Percentiles rank a stretch among this genome's conserved stretches.
phyloP scores from a whole-genome alignment of 2,113 vertebrate genomes.

The Ursus arctos region DNA sequence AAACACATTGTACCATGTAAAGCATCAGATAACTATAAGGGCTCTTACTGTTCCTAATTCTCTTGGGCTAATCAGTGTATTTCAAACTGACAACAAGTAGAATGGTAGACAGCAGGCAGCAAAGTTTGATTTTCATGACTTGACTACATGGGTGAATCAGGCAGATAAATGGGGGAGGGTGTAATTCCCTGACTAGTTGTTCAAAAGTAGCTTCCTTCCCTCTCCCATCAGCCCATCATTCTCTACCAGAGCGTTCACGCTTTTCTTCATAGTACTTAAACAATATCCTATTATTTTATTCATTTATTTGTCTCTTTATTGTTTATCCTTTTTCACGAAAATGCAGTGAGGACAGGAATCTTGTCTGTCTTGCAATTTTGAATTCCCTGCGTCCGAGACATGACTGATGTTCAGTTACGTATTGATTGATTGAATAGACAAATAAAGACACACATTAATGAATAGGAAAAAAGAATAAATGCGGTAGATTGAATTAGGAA shows the following conservation, averaged over 20 bases:
- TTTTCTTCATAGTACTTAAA: background rate
- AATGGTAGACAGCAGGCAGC: background rate
- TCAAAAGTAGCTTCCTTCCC: no score
- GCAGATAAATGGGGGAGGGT: fast-evolving
- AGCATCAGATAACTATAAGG: background rate
- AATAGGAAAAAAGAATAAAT: background rate
- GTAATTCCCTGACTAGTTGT: background rate
- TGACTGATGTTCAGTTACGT: background rate
- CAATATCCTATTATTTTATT: background rate
- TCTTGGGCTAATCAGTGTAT: background rate
- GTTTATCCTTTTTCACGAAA: background rate
- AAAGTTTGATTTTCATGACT: background rate
- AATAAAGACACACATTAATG: background rate
- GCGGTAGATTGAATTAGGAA: background rate
- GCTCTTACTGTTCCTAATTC: background rate
- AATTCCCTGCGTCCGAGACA: background rate
- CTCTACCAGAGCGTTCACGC: background rate
- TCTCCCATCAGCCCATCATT: background rate
- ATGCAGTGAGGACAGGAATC: background rate
- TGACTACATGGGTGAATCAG: background rate
- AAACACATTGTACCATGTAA: background rate
- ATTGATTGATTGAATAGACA: background rate
- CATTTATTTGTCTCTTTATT: background rate
- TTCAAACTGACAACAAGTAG: background rate
- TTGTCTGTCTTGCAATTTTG: background rate